phyloP scores from a whole-genome alignment of 2,113 vertebrate species.

The Carollia perspicillata region DNA sequence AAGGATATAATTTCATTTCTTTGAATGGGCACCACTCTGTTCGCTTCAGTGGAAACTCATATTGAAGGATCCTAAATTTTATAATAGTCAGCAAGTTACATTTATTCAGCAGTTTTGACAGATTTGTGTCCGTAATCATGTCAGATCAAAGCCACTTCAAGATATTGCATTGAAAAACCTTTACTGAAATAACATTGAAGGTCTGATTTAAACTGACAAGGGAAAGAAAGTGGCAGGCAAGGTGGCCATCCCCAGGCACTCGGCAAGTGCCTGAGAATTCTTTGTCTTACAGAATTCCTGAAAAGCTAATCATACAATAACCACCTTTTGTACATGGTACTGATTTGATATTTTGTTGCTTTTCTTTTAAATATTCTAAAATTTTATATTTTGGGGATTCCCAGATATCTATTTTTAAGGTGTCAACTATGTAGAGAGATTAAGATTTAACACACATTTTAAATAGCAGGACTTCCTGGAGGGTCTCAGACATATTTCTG shows the following conservation, averaged over 20 bases:
- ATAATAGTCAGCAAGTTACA: background rate
- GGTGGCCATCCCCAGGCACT: background rate
- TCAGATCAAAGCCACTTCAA: conserved; percentile 54
- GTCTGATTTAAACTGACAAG: conserved; percentile 47
- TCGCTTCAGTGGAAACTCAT: conserved; percentile 5
- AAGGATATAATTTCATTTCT: background rate
- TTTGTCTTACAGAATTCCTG: conserved; percentile 22
- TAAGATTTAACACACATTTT: background rate
- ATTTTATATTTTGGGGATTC: background rate
- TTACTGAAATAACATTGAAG: conserved; percentile 26
- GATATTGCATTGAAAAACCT: conserved; percentile 42
- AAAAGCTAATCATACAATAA: conserved; percentile 19
- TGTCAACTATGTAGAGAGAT: background rate
- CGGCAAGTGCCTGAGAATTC: background rate
- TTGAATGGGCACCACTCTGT: background rate
- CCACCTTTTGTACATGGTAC: background rate
- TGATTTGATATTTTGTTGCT: background rate
- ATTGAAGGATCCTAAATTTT: background rate
- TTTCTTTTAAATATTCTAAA: background rate
- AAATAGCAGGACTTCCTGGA: background rate
- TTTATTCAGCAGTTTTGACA: conserved; percentile 52
- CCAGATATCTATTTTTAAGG: background rate
- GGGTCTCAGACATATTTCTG: background rate
- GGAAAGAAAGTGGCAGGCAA: conserved; percentile 26
- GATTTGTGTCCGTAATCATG: conserved; percentile 37